Base-by-base conservation (phyloP, 2,888 invertebrate genomes). In the Hipparchia semele region DNA sequence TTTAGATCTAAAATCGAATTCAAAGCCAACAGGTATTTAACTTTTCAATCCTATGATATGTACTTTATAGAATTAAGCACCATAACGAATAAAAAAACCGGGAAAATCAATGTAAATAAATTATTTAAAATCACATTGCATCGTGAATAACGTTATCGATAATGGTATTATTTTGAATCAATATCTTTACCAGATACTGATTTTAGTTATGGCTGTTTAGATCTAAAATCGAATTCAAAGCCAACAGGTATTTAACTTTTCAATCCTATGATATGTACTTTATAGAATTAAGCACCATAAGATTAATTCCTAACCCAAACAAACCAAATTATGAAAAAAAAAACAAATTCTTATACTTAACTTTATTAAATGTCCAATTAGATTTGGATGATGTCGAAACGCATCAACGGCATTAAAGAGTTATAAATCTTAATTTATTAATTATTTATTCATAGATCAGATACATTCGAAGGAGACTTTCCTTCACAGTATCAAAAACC, bases 381-480 rank as follows among this genome's bases (percentile, higher is more conserved):
- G 74, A 79, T 77, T 76, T 72, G 51, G 53, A 76, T 76, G 71
- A 69, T 75, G 75, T 65, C 60, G 33, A 74, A 54, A 60, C 56
- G 65, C 73, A 65, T 73, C 73, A 60, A 72, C 73, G 66, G 62
- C 54, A 33, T 66, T 78, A 79, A 77, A 77, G 70, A 75, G 79
- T 78, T 78, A 78, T 80, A 79, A 80, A 80, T 79, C 78, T 77
- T 72, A 76, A 78, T 80, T 78, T 79, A 79, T 78, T 75, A 72
- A 74, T 79, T 73, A 78, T 80, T 79, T 78, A 79, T 79, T 77
- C 77, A 73, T 73, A 75, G 70, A 70, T 61, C 73, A 69, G 72
- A 58, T 39, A 64, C 53, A 73, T 60, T 33, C 70, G 68, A 61
- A 68, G 70, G 56, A 61, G 68, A 23, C 69, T 71, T 73, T 73